Base-by-base conservation (phyloP, 1,140 invertebrate genomes). In the Pentalonia nigronervosa region DNA sequence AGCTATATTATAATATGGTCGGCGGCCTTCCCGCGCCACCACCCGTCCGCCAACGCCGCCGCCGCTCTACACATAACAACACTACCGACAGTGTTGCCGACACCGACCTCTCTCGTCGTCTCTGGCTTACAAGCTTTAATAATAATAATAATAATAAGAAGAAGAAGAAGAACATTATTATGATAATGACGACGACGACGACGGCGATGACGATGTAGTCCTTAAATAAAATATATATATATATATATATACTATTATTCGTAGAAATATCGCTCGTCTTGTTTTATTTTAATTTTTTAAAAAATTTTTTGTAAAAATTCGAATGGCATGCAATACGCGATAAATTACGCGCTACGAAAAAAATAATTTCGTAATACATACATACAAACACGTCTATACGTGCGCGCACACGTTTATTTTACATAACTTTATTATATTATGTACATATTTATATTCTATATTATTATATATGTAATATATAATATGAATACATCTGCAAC, bases 21-120 rank as follows among this genome's bases (percentile, higher is more conserved):
- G 34, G 45, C 41, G 89, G 89, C 89, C 89, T 90, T 90, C 56
- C 89, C 89, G 89, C 89, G 53, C 47, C 48, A 30, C 87, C 48
- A 30, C 87, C 48, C 48, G 47, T 34, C n/a, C 87, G 6, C 47
- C 45, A 20, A 47, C 36, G n/a, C 50, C 30, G 86, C 81, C 45
- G 48, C 86, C 47, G 86, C 47, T 50, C 45, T 50, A 50, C 87
- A 50, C 47, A 50, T 48, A 89, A 34, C 47, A 53, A 89, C 84
- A 89, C 47, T 87, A 87, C 84, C 84, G n/a, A 89, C 88, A 89
- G 88, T 89, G 88, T 89, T 89, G 88, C 88, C 88, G 88, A 89
- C 88, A 89, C 88, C 88, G 88, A 83, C 91, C 93, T 93, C 94
- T 94, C 91, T 91, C 91, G 34, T 93, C 50, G 81, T 47, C 48